Percentiles rank a stretch among this genome's conserved stretches.
Evolutionary conservation across 2,797 vertebrate species (phyloP).

Genomic region (Neosilurus hyrtlii): DNA sequence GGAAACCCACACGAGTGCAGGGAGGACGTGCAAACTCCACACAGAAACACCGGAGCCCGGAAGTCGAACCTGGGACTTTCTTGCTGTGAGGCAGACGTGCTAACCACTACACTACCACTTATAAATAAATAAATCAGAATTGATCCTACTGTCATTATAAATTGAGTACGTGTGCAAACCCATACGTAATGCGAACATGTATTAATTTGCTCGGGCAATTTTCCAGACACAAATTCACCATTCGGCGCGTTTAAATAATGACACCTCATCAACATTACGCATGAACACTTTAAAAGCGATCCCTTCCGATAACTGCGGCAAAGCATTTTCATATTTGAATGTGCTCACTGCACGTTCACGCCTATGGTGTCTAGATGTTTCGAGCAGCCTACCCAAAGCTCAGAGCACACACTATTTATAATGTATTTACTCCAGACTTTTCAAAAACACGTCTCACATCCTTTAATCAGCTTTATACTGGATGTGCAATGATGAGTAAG

Average conservation of each 20-base stretch:
- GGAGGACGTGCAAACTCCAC: no score
- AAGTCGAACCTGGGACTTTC: no score
- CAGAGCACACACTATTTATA: not conserved
- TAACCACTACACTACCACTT: no score
- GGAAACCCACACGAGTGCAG: no score
- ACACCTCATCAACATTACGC: slow-evolving; percentile 3
- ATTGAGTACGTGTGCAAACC: not conserved
- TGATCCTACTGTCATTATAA: not conserved
- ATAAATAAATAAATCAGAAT: not conserved
- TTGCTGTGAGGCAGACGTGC: no score
- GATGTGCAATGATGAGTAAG: slow-evolving; percentile 5
- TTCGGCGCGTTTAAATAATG: slow-evolving; percentile 2
- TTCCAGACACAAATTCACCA: slow-evolving; percentile 12
- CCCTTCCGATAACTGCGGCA: not conserved
- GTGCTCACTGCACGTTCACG: not conserved
- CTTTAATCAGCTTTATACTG: not conserved
- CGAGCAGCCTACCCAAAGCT: not conserved
- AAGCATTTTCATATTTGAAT: not conserved
- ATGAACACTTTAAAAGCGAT: not conserved
- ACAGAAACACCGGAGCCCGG: no score
- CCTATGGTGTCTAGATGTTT: not conserved
- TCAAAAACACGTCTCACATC: not conserved
- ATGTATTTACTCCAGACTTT: not conserved
- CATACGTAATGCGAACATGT: not conserved
- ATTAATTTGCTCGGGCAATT: not conserved